phyloP scores from a whole-genome alignment of 2,888 invertebrate genomes.

The Idaea aversata region DNA sequence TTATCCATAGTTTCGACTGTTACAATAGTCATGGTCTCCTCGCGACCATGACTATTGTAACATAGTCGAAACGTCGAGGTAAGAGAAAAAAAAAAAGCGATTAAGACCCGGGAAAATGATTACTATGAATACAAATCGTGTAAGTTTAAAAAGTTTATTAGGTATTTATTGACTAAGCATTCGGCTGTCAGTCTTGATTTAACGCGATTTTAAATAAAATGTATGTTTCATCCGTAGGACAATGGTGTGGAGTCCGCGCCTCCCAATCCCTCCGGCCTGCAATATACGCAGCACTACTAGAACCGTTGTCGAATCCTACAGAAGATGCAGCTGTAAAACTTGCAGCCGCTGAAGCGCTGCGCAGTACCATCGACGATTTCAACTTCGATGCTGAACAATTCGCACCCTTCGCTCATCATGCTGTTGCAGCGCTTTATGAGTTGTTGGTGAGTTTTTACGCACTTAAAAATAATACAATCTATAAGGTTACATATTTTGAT shows the following conservation, averaged over 20 bases:
- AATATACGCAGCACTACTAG: slow-evolving; percentile 88
- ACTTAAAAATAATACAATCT: no score
- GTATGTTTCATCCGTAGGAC: slow-evolving; percentile 50
- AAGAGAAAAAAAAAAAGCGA: no score
- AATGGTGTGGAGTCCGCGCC: slow-evolving; percentile 91
- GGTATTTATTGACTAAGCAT: no score
- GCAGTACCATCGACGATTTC: slow-evolving; percentile 93
- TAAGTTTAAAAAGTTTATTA: no score
- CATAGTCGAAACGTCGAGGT: no score
- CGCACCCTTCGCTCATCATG: slow-evolving; percentile 88
- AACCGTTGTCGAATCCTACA: slow-evolving; percentile 80
- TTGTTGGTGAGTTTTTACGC: slow-evolving; percentile 81
- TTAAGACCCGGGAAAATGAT: no score
- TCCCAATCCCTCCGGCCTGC: slow-evolving; percentile 88
- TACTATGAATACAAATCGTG: no score
- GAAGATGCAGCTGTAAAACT: slow-evolving; percentile 95
- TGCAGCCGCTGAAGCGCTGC: slow-evolving; percentile 91
- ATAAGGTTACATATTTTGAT: no score
- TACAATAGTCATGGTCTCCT: no score
- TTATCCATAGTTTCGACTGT: no score
- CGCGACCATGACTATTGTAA: no score
- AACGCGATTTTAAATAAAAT: not conserved
- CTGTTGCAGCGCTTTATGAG: slow-evolving; percentile 89
- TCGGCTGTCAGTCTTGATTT: not conserved
- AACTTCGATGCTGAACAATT: slow-evolving; percentile 94